Percentiles rank a stretch among this genome's conserved stretches.
Conservation (phyloP, 1,140 invertebrate genomes). For the Maconellicoccus hirsutus region DNA sequence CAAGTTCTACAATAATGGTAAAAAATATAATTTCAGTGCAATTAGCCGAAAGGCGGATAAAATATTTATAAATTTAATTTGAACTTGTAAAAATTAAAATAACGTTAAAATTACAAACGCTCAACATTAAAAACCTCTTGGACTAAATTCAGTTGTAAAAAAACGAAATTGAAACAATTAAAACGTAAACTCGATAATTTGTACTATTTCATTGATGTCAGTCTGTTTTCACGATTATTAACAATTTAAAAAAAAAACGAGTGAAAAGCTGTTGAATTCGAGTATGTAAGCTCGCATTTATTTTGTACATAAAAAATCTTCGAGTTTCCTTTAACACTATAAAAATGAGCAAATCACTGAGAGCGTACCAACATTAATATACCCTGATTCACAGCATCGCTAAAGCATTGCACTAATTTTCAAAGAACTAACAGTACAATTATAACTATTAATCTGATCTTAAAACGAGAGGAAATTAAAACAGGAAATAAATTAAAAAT, state of each 20-base stretch:
- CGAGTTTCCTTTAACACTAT: not conserved
- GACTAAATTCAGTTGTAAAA: not conserved
- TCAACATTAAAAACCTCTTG: not conserved
- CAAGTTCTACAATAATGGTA: not conserved
- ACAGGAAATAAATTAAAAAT: not conserved
- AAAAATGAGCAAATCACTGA: conserved; percentile 4
- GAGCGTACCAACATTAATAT: not conserved
- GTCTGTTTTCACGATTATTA: not conserved
- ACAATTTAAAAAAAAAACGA: not conserved
- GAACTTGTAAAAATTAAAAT: not conserved
- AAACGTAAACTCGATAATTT: conserved; percentile 5
- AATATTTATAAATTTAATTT: not conserved
- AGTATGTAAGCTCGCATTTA: not conserved
- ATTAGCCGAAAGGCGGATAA: not conserved
- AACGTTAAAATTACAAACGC: not conserved
- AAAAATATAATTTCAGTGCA: not conserved
- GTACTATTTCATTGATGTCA: not conserved
- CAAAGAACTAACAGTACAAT: not conserved
- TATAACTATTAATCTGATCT: not conserved
- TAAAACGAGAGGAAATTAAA: not conserved
- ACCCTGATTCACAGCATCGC: not conserved
- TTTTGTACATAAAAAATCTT: not conserved
- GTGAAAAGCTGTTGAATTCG: not conserved
- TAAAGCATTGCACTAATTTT: not conserved
- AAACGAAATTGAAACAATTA: not conserved